Evolutionary conservation across 2,113 vertebrate genomes (phyloP).

Genomic region (Syngnathus typhle): DNA sequence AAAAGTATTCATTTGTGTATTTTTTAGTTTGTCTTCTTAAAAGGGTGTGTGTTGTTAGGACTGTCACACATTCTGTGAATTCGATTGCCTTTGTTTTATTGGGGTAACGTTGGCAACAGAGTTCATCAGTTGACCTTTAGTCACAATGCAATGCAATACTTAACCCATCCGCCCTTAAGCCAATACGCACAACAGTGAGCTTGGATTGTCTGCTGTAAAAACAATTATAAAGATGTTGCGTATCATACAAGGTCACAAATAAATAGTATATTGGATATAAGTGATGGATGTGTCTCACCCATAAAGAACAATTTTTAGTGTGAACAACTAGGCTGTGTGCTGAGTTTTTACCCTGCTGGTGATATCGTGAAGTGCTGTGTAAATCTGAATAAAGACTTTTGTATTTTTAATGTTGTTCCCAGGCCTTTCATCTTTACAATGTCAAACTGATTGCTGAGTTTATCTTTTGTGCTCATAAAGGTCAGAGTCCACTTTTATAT

Average conservation of each 20-base stretch:
- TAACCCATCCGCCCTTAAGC: too few species aligned
- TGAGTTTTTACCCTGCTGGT: background rate
- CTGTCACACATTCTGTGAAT: background rate
- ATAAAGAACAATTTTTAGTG: background rate
- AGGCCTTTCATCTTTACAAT: background rate
- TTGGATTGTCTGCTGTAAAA: background rate
- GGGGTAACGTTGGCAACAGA: background rate
- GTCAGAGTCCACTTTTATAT: conserved; percentile 32
- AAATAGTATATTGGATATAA: background rate
- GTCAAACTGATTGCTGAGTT: background rate
- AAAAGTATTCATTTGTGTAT: background rate
- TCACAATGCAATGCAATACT: background rate
- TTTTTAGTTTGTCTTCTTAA: background rate
- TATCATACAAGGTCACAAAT: background rate
- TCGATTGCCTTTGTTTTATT: background rate
- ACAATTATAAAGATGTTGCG: background rate
- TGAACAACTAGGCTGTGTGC: background rate
- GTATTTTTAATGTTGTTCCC: conserved; percentile 32
- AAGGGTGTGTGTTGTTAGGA: background rate
- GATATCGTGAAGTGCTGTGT: conserved; percentile 37
- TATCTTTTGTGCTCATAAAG: conserved; percentile 18
- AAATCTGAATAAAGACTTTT: conserved; percentile 52
- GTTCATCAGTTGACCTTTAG: background rate
- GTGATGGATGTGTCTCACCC: background rate
- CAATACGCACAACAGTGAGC: background rate